A percentile compares a stretch with the other conserved stretches of the same genome.
phyloP scores from a whole-genome alignment of 2,113 vertebrate species.

The Elaphurus davidianus region DNA sequence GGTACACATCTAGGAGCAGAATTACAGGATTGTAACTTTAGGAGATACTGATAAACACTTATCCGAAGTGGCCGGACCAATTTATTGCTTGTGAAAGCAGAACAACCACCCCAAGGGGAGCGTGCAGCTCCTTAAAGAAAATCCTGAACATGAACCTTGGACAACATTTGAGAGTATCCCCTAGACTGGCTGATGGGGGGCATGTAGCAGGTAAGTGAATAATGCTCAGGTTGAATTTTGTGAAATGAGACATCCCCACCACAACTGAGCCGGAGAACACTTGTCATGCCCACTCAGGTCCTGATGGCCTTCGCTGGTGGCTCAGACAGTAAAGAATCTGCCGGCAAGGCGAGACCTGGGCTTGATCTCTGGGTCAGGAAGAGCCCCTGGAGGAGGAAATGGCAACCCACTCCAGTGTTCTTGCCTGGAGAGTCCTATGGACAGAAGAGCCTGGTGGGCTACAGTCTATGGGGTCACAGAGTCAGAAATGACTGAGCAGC shows the following conservation, averaged over 20 bases:
- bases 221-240: neutral
- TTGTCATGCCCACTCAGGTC: neutral
- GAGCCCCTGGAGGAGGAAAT: neutral
- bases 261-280: too few species aligned
- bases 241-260: neutral
- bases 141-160: neutral
- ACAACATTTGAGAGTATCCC: neutral
- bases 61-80: neutral
- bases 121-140: neutral
- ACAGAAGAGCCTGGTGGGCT: neutral
- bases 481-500: neutral
- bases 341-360: neutral
- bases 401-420: neutral
- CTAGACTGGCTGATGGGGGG: neutral
- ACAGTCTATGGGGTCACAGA: neutral
- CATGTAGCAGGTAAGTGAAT: neutral
- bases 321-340: neutral
- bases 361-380: neutral
- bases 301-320: neutral
- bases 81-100: neutral
- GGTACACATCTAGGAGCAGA: neutral
- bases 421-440: neutral
- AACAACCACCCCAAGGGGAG: fast-evolving
- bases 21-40: neutral
- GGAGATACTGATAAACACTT: neutral